phyloP scores from a whole-genome alignment of 2,113 vertebrate species.

The Plotosus lineatus region DNA sequence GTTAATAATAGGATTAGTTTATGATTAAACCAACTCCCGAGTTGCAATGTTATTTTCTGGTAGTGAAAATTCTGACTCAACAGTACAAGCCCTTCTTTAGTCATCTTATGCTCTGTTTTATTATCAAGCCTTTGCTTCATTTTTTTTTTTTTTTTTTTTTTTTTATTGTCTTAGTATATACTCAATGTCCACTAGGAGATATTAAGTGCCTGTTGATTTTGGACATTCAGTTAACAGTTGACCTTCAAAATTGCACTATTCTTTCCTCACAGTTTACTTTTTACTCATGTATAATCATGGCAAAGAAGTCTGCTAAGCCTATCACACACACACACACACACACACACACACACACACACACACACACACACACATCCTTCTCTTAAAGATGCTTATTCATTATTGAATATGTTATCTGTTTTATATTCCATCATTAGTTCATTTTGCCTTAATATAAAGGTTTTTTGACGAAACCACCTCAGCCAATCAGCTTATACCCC shows the following conservation, averaged over 20 bases:
- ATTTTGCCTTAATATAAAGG: too few species aligned
- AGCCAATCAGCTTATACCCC: too few species aligned
- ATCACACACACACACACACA: constrained; percentile 37
- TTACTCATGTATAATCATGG: constrained; percentile 28
- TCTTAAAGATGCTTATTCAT: too few species aligned
- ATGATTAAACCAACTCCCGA: not conserved
- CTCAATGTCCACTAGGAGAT: not conserved
- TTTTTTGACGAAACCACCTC: too few species aligned
- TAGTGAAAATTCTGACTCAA: not conserved
- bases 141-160: constrained; percentile 5
- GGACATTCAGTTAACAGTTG: constrained; percentile 43
- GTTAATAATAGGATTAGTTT: not conserved
- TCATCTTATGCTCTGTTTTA: not conserved
- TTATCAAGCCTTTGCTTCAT: constrained; percentile 44
- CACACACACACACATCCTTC: not conserved
- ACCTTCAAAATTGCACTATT: constrained; percentile 28
- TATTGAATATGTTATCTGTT: too few species aligned
- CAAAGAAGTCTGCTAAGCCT: constrained; percentile 48
- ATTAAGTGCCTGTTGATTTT: constrained; percentile 17
- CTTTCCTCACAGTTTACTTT: constrained; percentile 33
- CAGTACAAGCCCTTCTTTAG: not conserved
- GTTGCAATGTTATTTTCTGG: not conserved
- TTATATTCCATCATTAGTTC: too few species aligned
- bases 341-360: not conserved
- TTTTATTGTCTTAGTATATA: constrained; percentile 14